A percentile compares a stretch with the other conserved stretches of the same genome.
phyloP scores from a whole-genome alignment of 53 echinoderm and acorn worm species.

The Holothuria scabra region DNA sequence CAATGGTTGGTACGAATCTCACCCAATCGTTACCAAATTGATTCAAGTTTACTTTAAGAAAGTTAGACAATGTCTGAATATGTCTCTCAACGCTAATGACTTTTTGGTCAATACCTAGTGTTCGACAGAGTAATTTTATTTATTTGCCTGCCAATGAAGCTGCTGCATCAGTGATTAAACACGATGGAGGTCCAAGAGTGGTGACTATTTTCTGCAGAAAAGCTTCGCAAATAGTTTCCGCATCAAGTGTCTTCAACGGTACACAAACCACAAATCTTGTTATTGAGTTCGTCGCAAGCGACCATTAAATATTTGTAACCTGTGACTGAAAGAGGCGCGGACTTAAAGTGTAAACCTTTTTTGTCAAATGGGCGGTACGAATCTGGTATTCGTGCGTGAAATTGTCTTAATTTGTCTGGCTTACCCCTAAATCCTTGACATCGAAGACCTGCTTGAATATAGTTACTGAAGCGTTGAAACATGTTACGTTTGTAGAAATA shows the following conservation, averaged over 20 bases:
- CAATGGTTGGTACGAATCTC: slow-evolving; percentile 35
- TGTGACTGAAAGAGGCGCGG: slow-evolving; percentile 25
- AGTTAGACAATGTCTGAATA: too few relatives aligned
- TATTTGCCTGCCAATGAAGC: slow-evolving; percentile 49
- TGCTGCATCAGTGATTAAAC: slow-evolving; percentile 57
- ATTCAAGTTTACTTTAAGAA: slow-evolving; percentile 55
- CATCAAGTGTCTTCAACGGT: slow-evolving; percentile 27
- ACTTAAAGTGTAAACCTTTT: slow-evolving; percentile 27
- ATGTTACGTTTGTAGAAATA: slow-evolving; percentile 55
- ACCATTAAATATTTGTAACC: slow-evolving; percentile 38
- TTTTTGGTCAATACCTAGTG: slow-evolving; percentile 49
- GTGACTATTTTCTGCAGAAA: slow-evolving; percentile 15
- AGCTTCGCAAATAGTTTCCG: slow-evolving; percentile 36
- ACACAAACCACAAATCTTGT: slow-evolving; percentile 50
- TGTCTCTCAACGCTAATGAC: slow-evolving; percentile 56
- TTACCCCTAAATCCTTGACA: too few relatives aligned
- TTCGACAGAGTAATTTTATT: slow-evolving; percentile 41
- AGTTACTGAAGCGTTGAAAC: slow-evolving; percentile 31
- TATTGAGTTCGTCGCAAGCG: slow-evolving; percentile 54
- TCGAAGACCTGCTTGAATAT: slow-evolving; percentile 25
- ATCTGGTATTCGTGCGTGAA: slow-evolving; percentile 18
- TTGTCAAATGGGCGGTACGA: slow-evolving; percentile 18
- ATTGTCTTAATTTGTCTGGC: slow-evolving; percentile 25
- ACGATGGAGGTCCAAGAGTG: slow-evolving; percentile 53
- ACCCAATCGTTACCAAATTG: slow-evolving; percentile 54